These are phyloP conservation scores for Cephalotes varians DNA, from an alignment of 2,888 invertebrate species.

Conservation along the genomic window DNA sequence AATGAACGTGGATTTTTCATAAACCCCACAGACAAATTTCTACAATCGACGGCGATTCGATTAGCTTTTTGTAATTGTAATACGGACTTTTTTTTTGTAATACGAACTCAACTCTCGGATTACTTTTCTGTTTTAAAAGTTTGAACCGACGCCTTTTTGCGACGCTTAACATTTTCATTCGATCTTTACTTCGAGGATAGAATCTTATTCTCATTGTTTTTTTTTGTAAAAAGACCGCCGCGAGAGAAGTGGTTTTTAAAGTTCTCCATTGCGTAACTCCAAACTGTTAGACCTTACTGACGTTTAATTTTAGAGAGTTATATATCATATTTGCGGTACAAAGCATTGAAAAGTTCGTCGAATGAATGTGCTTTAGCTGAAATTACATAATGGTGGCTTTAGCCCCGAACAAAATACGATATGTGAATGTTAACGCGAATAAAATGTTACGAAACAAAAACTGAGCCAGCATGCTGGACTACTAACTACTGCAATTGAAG, in stretches of 20 bases:
- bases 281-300: slow-evolving; percentile 8
- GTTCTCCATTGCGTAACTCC: background rate
- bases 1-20: slow-evolving; percentile 64
- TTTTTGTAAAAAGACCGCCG: slow-evolving; percentile 33
- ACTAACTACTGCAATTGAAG: slow-evolving; percentile 1
- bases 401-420: background rate
- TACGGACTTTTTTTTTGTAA: too few relatives aligned
- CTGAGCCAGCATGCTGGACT: background rate
- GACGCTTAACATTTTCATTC: background rate
- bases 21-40: slow-evolving; percentile 27
- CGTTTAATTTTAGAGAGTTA: slow-evolving; percentile 26
- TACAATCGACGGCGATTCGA: background rate
- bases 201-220: background rate
- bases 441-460: slow-evolving; percentile 14
- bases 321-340: background rate
- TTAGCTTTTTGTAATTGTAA: background rate
- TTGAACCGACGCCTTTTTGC: background rate
- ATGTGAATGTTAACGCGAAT: background rate
- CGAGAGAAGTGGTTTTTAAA: slow-evolving; percentile 67
- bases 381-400: background rate
- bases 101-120: background rate
- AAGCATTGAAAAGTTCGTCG: slow-evolving; percentile 21
- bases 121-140: slow-evolving; percentile 5
- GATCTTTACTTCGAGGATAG: background rate
- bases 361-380: background rate